These are phyloP conservation scores for Neoitamus cyanurus DNA, from an alignment of 2,888 invertebrate species.

Conservation along the genomic window DNA sequence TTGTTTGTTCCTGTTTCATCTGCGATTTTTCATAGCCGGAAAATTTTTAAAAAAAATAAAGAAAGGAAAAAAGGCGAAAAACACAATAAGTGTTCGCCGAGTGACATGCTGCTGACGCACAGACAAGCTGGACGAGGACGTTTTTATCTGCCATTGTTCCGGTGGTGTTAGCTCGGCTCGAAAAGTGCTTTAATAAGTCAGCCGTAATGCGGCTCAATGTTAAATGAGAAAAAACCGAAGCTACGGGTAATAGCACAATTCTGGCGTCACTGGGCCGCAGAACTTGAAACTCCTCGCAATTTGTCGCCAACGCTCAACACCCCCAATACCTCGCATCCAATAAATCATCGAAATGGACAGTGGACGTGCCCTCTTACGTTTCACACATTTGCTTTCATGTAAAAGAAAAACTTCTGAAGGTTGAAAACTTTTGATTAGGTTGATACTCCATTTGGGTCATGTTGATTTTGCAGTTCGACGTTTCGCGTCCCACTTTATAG, in stretches of 20 bases:
- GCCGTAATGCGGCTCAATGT: background rate
- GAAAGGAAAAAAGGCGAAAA: background rate
- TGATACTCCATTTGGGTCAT: background rate
- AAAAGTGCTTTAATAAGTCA: background rate
- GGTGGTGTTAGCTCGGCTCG: background rate
- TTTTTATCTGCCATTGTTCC: background rate
- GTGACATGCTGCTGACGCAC: background rate
- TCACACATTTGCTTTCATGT: too few species aligned
- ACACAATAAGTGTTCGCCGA: background rate
- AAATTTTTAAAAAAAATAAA: background rate
- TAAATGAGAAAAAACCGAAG: background rate
- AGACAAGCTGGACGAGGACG: background rate
- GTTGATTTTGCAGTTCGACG: too few species aligned
- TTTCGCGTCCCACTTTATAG: too few species aligned
- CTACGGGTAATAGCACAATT: background rate
- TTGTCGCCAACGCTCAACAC: too few species aligned
- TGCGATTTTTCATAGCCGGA: slow-evolving; percentile 12
- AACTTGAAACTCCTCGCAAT: too few species aligned
- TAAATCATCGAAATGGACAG: background rate
- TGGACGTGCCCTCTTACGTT: background rate
- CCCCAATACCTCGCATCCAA: background rate
- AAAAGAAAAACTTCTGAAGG: background rate
- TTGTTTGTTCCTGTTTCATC: background rate
- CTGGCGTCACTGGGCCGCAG: background rate
- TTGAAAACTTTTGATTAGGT: background rate